Base-by-base conservation (phyloP, 2,797 vertebrate species). In the Amazona finschi region DNA sequence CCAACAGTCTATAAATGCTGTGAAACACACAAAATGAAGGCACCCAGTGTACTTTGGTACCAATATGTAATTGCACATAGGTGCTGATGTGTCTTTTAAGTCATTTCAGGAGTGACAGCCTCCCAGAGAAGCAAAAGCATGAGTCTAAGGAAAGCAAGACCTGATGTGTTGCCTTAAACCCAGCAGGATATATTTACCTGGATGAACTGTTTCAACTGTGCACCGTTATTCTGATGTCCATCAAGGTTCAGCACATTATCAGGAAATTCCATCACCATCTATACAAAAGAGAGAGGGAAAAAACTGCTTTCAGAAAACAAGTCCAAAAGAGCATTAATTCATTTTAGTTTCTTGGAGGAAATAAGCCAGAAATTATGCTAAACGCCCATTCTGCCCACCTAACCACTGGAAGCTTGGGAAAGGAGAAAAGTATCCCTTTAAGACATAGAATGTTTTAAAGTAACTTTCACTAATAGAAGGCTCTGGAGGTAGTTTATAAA, bases 201-300 rank as follows among this genome's bases (percentile, higher is more conserved):
- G 95, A 98, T 97, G 97, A 99, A 99, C 78, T 98, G 98, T 93
- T 99, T 99, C 96, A 99, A 92, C 11, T 99, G 99, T 69, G 98
- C 95, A 69, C 97, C 94, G 90, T 98, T 99, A 66, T 97, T 98
- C 95, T 99, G 99, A 94, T 98, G 98, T 72, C 98, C 98, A 96
- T 99, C 98, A 41, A 98, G 98, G 95, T 98, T 98, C 97, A 99
- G 96, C 94, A 98, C 96, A 66, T 98, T 98, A 94, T 99, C 99
- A 80, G 99, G 98, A 98, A 99, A 99, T 93, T 99, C 99, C 99
- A 99, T 99, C 98, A 99, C 99, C 99, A 99, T 99, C 99, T 99
- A 95, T 55, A 84, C 43, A 95, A 62, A 39, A 85, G 60, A 94
- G 39, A 85, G 64, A 92, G 28, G 33, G 12, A 31, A 70, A 55